Evolutionary conservation across 2,797 vertebrate species (phyloP).

Genomic region (Gallinago solitaria): DNA sequence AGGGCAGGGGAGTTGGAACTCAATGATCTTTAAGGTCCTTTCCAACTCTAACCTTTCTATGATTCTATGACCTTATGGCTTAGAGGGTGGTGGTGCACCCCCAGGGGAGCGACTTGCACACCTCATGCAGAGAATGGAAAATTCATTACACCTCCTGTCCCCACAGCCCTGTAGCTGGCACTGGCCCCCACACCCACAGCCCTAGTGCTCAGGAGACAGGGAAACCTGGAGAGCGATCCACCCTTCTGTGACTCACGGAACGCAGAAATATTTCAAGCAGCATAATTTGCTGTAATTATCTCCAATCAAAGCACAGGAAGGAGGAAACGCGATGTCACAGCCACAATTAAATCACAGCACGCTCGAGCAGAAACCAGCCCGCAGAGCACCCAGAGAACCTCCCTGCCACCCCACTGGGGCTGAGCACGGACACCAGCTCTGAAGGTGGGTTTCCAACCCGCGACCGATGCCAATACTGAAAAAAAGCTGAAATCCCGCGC

Average conservation of each 20-base stretch:
- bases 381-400: not conserved
- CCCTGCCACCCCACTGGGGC: not conserved
- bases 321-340: not conserved
- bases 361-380: not conserved
- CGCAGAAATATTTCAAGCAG: not conserved
- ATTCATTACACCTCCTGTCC: not conserved
- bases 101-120: accelerated
- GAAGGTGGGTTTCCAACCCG: not conserved
- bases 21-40: too few species aligned
- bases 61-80: not conserved
- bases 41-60: too few species aligned
- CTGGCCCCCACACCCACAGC: not conserved
- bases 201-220: not conserved
- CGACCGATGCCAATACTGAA: accelerated
- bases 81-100: too few species aligned
- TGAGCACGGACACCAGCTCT: accelerated
- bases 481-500: accelerated
- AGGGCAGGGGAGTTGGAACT: too few species aligned
- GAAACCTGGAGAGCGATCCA: not conserved
- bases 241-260: not conserved
- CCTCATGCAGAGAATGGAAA: not conserved
- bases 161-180: not conserved
- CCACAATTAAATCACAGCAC: not conserved
- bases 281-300: not conserved
- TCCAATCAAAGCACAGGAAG: not conserved